These are phyloP conservation scores for Phthorimaea operculella DNA, from an alignment of 1,140 invertebrate species.

Conservation along the genomic window DNA sequence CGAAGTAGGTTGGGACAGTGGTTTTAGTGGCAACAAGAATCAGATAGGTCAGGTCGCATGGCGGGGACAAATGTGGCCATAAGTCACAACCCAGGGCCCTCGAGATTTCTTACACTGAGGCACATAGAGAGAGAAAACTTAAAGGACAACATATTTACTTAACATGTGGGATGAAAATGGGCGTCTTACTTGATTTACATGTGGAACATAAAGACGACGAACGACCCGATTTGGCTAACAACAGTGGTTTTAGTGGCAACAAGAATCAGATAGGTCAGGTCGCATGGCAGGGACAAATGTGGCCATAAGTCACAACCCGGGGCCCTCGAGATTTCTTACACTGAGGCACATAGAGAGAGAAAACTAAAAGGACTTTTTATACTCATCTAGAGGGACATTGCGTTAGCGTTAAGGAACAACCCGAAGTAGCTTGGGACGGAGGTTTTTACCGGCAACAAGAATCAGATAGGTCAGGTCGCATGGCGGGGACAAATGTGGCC, in stretches of 20 bases:
- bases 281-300: slow-evolving; percentile 50
- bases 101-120: slow-evolving; percentile 39
- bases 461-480: slow-evolving; percentile 46
- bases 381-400: too few relatives aligned
- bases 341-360: slow-evolving; percentile 11
- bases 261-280: slow-evolving; percentile 41
- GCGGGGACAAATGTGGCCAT: slow-evolving; percentile 50
- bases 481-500: slow-evolving; percentile 49
- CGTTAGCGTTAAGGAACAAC: too few relatives aligned
- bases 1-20: too few relatives aligned
- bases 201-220: too few relatives aligned
- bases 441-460: slow-evolving; percentile 16
- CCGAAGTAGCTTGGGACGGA: too few relatives aligned
- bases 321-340: slow-evolving; percentile 42
- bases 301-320: slow-evolving; percentile 41
- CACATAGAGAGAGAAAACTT: slow-evolving; percentile 5
- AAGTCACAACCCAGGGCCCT: slow-evolving; percentile 37
- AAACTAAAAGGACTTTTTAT: too few relatives aligned
- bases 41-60: slow-evolving; percentile 43
- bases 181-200: too few relatives aligned
- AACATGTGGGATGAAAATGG: too few relatives aligned
- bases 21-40: slow-evolving; percentile 23
- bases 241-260: slow-evolving; percentile 14
- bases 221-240: too few relatives aligned
- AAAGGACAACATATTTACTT: not conserved